These are phyloP conservation scores for Aphis gossypii DNA, from an alignment of 1,140 invertebrate species.

Conservation along the genomic window DNA sequence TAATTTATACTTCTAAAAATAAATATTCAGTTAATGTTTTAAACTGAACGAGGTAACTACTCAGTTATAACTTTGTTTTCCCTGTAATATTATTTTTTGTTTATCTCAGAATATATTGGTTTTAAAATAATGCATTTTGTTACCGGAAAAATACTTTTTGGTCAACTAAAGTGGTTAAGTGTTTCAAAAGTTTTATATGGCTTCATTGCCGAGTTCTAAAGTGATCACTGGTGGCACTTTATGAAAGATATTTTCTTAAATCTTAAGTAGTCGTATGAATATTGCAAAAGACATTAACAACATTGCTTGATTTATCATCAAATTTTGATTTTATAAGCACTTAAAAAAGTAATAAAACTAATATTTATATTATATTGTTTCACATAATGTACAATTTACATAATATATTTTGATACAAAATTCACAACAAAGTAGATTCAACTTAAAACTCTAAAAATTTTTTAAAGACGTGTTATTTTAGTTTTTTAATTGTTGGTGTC, in stretches of 20 bases:
- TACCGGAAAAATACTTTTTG: not conserved
- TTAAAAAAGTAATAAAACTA: not conserved
- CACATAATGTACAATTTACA: not conserved
- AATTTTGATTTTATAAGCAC: not conserved
- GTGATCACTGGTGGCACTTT: not conserved
- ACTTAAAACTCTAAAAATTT: not conserved
- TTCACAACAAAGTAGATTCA: not conserved
- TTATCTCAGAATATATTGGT: not conserved
- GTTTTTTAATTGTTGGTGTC: not conserved
- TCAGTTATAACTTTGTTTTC: not conserved
- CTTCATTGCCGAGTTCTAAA: not conserved
- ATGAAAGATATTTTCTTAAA: not conserved
- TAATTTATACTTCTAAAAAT: not conserved
- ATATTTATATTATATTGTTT: too few relatives aligned
- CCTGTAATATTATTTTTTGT: not conserved
- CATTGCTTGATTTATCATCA: not conserved
- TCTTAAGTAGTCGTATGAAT: constrained; percentile 11
- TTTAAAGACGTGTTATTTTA: not conserved
- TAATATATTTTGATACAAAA: not conserved
- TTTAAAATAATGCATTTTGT: not conserved
- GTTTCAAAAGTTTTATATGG: not conserved
- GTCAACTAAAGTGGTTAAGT: constrained; percentile 3
- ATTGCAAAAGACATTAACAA: not conserved
- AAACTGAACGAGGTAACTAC: not conserved
- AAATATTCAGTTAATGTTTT: not conserved